Conservation (phyloP, 1,140 invertebrate species). For the Trichomalopsis sarcophagae region DNA sequence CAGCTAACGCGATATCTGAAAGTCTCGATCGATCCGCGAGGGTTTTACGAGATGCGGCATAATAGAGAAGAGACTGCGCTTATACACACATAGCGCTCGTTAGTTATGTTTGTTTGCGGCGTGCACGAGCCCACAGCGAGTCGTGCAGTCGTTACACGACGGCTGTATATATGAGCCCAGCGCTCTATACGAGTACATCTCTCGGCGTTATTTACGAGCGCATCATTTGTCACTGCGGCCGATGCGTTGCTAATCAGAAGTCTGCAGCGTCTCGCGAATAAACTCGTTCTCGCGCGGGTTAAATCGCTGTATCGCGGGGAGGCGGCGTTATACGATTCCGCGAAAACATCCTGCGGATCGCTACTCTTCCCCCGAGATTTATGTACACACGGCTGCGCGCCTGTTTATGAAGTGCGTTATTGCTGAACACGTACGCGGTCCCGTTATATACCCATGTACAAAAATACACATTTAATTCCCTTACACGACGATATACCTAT, state of each 20-base stretch:
- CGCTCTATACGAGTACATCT: neutral
- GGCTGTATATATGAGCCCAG: too few relatives aligned
- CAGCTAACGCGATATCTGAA: conserved; percentile 15
- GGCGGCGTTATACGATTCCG: too few relatives aligned
- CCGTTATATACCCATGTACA: too few relatives aligned
- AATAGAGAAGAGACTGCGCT: conserved; percentile 21
- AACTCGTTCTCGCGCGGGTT: neutral
- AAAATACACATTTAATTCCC: too few relatives aligned
- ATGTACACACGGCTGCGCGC: too few relatives aligned
- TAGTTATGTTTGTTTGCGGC: conserved; percentile 44
- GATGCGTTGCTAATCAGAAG: conserved; percentile 36
- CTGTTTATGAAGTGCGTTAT: too few relatives aligned
- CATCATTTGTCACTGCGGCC: conserved; percentile 45
- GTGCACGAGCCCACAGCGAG: neutral
- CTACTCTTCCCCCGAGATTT: too few relatives aligned
- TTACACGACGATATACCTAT: too few relatives aligned
- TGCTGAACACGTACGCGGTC: too few relatives aligned
- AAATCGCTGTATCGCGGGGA: neutral
- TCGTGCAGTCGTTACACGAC: conserved; percentile 16
- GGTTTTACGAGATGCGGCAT: conserved; percentile 13
- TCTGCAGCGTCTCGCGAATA: neutral
- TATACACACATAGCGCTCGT: neutral
- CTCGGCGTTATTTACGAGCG: conserved; percentile 45
- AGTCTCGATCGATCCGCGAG: conserved; percentile 26
- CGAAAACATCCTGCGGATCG: too few relatives aligned